A percentile compares a stretch with the other conserved stretches of the same genome.
phyloP scores from a whole-genome alignment of 1,140 invertebrate species.

The Thaumetopoea pityocampa region DNA sequence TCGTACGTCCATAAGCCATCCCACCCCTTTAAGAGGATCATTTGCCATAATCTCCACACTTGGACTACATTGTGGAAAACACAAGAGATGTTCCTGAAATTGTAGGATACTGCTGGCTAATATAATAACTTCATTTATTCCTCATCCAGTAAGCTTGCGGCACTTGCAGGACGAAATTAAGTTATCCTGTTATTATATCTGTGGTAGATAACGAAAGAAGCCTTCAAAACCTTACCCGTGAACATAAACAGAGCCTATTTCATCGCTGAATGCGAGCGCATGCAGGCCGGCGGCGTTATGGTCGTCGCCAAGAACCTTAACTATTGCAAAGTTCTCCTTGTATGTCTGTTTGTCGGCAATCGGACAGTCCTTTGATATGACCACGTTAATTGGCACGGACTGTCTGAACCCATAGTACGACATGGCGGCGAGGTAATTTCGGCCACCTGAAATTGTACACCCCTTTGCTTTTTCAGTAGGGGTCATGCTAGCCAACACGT shows the following conservation, averaged over 20 bases:
- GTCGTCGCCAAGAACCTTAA: constrained; percentile 27
- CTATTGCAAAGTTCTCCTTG: constrained; percentile 23
- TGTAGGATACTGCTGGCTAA: too few relatives aligned
- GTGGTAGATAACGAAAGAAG: too few relatives aligned
- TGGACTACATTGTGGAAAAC: too few relatives aligned
- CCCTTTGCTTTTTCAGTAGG: constrained; percentile 29
- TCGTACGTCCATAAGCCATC: too few relatives aligned
- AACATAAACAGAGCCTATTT: constrained; percentile 23
- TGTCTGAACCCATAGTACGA: constrained; percentile 25
- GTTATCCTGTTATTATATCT: too few relatives aligned
- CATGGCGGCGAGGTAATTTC: constrained; percentile 28
- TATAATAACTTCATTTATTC: too few relatives aligned
- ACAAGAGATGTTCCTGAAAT: too few relatives aligned
- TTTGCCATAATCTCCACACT: too few relatives aligned
- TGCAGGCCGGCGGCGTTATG: constrained; percentile 23
- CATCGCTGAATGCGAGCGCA: constrained; percentile 18
- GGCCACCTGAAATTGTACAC: constrained; percentile 25
- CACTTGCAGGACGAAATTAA: too few relatives aligned
- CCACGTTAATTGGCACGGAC: constrained; percentile 27
- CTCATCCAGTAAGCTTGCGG: too few relatives aligned
- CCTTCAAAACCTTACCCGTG: constrained; percentile 18
- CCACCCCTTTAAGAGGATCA: too few relatives aligned
- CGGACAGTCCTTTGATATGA: constrained; percentile 23
- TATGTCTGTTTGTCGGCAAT: constrained; percentile 18
- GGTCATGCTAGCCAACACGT: constrained; percentile 21